Base-by-base conservation (phyloP, 2,888 invertebrate species). In the Folsomia manolachei region DNA sequence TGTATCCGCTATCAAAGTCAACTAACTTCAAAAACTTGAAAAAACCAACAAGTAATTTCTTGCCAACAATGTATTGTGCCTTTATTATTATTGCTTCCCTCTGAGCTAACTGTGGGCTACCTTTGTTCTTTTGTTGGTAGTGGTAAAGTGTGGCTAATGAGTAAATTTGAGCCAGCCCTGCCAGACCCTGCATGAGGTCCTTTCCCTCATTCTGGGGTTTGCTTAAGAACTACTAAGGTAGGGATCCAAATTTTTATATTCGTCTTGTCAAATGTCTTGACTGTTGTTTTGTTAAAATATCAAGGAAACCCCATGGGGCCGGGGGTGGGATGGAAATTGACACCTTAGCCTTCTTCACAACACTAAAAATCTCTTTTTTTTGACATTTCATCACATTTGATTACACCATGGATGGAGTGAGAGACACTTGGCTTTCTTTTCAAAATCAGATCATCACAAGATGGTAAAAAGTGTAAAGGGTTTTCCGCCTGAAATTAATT, bases 231-330 rank as follows among this genome's bases (percentile, higher is more conserved):
- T 51, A 63, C 71, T 56, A 60, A 21, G 14, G 71, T 19, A 68
- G 68, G 63, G 51, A 63, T 68, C 67, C 71, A 63, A 67, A 68
- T 68, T 67, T 68, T 62, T 61, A 63, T 72, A 72, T 72, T 72
- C 69, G 72, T 72, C 72, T 72, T 72, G 72, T 72, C 72, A 72
- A 71, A 72, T 69, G 69, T 72, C 69, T 72, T 69, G 69, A 72
- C 69, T 72, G 72, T 21, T 21, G 39, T 39, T 9, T 39, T 39
- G 39, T 39, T 9, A 39, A 39, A 39, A 14, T 39, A 14, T 39
- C 14, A 4, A 14, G 14, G 39, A 39, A 14, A 9, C 39, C 4
- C 39, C 39, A 39, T 4, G 19, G 25, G 56, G 19, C 69, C 18
- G 21, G 27, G 61, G 72, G 72, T 68, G 72, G 69, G 39, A 39